Conservation (phyloP, 2,113 vertebrate species). For the Eupsittula cactorum region DNA sequence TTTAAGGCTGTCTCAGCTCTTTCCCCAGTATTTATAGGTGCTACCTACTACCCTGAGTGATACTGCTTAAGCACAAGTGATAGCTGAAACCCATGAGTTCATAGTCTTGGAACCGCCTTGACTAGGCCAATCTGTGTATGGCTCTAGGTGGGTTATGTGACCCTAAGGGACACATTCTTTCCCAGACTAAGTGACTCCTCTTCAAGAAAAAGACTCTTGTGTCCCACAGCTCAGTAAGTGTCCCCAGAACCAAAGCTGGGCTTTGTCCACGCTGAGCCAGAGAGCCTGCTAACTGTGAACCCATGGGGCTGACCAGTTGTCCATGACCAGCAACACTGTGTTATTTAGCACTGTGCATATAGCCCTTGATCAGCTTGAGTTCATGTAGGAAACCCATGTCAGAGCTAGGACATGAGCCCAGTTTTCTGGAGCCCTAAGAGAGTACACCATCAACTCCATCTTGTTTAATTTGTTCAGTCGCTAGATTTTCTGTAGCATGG, state of each 20-base stretch:
- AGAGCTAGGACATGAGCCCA: not conserved
- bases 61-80: not conserved
- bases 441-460: not conserved
- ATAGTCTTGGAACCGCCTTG: not conserved
- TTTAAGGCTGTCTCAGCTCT: not conserved
- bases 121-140: not conserved
- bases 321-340: not conserved
- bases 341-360: not conserved
- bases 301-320: not conserved
- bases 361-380: not conserved
- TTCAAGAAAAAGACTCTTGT: not conserved
- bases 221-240: not conserved
- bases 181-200: not conserved
- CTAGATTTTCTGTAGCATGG: not conserved
- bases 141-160: not conserved
- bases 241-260: not conserved
- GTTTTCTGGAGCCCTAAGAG: not conserved
- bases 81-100: not conserved
- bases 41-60: not conserved
- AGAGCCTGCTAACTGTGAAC: not conserved
- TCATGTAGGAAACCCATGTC: not conserved
- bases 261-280: rapidly evolving
- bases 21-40: not conserved
- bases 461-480: not conserved
- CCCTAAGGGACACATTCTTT: not conserved